Percentiles rank a stretch among this genome's conserved stretches.
Evolutionary conservation across 1,140 invertebrate genomes (phyloP).

Genomic region (Archivesica marissinica): DNA sequence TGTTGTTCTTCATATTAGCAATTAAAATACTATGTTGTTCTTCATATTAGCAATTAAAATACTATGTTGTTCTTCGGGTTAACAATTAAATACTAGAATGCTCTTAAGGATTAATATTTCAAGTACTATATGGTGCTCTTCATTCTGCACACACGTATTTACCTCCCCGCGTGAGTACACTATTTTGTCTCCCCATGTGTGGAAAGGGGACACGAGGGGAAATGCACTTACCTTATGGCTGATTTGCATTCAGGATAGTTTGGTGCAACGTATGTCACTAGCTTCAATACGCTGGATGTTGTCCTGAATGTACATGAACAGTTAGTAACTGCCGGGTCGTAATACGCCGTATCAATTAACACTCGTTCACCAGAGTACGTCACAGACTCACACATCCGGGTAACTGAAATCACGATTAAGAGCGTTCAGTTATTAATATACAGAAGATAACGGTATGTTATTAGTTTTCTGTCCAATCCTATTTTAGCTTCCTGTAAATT

Average conservation of each 20-base stretch:
- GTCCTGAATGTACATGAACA: constrained; percentile 55
- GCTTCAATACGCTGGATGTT: constrained; percentile 24
- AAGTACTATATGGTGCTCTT: no score
- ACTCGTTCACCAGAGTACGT: constrained; percentile 18
- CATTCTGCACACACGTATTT: no score
- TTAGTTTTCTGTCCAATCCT: neutral
- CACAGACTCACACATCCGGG: constrained; percentile 49
- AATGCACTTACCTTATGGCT: constrained; percentile 48
- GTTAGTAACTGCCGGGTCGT: constrained; percentile 5
- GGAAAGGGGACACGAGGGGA: no score
- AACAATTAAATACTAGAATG: no score
- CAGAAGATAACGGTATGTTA: neutral
- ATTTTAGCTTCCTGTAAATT: neutral
- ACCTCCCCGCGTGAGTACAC: no score
- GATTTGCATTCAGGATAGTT: constrained; percentile 57
- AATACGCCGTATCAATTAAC: constrained; percentile 30
- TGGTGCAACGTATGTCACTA: constrained; percentile 44
- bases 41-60: no score
- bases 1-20: no score
- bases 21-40: no score
- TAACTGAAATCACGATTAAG: constrained; percentile 33
- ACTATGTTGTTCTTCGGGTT: no score
- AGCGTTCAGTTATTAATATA: neutral
- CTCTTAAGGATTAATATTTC: no score
- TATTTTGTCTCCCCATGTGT: no score